phyloP scores from a whole-genome alignment of 2,113 vertebrate species.

The Percina caprodes region DNA sequence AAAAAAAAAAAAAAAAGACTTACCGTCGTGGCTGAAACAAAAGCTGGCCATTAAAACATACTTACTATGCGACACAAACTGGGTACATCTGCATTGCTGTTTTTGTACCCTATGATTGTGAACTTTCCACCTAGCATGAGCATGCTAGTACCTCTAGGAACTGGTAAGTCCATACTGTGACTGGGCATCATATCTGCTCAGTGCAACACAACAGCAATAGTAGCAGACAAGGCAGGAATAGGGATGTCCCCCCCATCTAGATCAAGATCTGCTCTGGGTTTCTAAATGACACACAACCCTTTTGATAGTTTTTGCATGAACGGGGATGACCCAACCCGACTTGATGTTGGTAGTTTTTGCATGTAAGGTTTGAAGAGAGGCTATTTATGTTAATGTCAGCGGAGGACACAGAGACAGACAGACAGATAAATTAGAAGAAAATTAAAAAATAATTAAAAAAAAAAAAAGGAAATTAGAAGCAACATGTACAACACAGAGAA shows the following conservation, averaged over 20 bases:
- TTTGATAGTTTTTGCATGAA: constrained; percentile 84
- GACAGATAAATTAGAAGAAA: constrained; percentile 69
- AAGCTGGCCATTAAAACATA: constrained; percentile 69
- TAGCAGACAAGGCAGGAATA: constrained; percentile 88
- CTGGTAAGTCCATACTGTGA: constrained; percentile 91
- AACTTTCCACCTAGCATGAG: constrained; percentile 75
- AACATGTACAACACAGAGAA: constrained; percentile 67
- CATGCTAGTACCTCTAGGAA: constrained; percentile 87
- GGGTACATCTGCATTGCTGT: constrained; percentile 41
- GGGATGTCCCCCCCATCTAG: constrained; percentile 75
- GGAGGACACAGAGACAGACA: constrained; percentile 77
- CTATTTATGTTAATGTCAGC: constrained; percentile 78
- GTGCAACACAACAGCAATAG: constrained; percentile 87
- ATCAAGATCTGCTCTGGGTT: constrained; percentile 69
- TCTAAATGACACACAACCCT: constrained; percentile 52
- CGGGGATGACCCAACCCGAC: constrained; percentile 58
- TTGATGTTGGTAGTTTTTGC: constrained; percentile 82
- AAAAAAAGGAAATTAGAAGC: constrained; percentile 81
- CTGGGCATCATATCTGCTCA: constrained; percentile 86
- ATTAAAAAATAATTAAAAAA: no score
- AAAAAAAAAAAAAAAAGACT: constrained; percentile 71
- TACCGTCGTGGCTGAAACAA: constrained; percentile 77
- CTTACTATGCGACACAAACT: constrained; percentile 76
- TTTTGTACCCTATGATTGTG: constrained; percentile 43
- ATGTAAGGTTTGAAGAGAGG: constrained; percentile 80